phyloP scores from a whole-genome alignment of 2,888 invertebrate species.

The Apodemia duryi region DNA sequence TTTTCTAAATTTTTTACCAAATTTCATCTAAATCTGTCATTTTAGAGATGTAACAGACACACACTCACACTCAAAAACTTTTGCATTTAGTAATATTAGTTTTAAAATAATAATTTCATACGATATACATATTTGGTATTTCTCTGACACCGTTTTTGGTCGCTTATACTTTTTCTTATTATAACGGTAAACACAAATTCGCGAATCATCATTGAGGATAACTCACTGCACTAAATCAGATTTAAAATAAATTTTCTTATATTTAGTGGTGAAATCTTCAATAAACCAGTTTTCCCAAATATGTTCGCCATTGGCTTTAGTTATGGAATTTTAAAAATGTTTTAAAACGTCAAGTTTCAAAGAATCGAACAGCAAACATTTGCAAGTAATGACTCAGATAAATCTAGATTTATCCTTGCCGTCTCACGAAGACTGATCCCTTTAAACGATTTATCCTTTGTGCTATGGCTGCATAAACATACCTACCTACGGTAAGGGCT shows the following conservation, averaged over 20 bases:
- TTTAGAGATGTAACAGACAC: neutral
- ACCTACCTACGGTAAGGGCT: slow-evolving; percentile 31
- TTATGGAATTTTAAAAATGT: neutral
- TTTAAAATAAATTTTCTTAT: neutral
- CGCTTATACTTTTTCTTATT: neutral
- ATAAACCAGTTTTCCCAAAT: neutral
- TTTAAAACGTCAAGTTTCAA: slow-evolving; percentile 22
- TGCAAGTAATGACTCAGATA: slow-evolving; percentile 38
- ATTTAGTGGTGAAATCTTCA: neutral
- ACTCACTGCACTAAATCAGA: neutral
- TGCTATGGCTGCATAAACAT: slow-evolving; percentile 24
- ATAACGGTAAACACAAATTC: slow-evolving; percentile 1
- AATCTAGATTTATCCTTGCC: slow-evolving; percentile 55
- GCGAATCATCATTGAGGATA: neutral
- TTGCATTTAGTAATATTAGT: too few species aligned
- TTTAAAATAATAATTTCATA: too few species aligned
- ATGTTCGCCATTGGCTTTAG: neutral
- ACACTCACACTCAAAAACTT: neutral
- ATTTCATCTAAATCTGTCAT: too few species aligned
- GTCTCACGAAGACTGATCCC: slow-evolving; percentile 48
- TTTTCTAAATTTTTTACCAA: too few species aligned
- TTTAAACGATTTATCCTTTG: slow-evolving; percentile 58
- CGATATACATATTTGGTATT: slow-evolving; percentile 11
- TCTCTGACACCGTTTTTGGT: neutral
- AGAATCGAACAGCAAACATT: slow-evolving; percentile 19